phyloP scores from a whole-genome alignment of 2,888 invertebrate species.

The Labia minor region DNA sequence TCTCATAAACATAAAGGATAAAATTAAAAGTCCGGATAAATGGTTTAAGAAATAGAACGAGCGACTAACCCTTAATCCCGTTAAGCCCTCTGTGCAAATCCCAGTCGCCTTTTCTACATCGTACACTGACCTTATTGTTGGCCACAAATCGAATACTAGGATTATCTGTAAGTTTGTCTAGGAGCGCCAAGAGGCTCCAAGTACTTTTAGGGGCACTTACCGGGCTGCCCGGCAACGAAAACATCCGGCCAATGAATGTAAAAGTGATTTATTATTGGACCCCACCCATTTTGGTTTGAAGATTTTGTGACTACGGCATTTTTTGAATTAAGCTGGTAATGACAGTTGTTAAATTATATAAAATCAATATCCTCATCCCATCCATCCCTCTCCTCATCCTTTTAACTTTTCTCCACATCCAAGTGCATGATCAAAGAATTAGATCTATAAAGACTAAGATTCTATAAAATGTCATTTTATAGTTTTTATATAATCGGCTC shows the following conservation, averaged over 20 bases:
- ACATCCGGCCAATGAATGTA: no score
- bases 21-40: neutral
- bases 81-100: constrained; percentile 13
- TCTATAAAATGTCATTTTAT: neutral
- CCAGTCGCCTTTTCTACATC: neutral
- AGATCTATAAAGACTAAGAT: neutral
- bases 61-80: neutral
- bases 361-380: neutral
- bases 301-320: no score
- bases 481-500: neutral
- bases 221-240: no score
- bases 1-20: neutral
- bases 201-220: no score
- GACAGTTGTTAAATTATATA: neutral
- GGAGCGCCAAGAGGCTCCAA: neutral
- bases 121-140: neutral
- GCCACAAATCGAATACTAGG: neutral
- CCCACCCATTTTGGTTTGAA: no score
- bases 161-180: neutral
- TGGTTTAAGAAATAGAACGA: neutral
- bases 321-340: neutral
- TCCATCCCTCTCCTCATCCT: no score
- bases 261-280: no score
- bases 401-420: no score
- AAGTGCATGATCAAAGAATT: neutral